These are phyloP conservation scores for Mesaphorura yosii DNA, from an alignment of 1,140 invertebrate genomes.

Conservation along the genomic window DNA sequence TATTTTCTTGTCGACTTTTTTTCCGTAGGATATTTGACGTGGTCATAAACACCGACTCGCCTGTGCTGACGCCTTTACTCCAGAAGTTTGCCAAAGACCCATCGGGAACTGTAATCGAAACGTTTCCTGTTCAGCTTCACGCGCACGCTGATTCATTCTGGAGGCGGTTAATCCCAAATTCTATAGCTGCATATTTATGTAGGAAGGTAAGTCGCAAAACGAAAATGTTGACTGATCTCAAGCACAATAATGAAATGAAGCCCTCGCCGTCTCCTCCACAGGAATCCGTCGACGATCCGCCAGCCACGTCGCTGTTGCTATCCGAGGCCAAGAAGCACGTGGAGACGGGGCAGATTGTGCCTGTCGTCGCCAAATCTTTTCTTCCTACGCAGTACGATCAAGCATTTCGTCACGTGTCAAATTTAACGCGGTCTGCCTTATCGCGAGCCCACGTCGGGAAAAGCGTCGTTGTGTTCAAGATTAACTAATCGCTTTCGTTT, in stretches of 20 bases:
- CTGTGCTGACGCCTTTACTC: constrained; percentile 14
- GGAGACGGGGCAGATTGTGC: constrained; percentile 22
- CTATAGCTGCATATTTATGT: too few species aligned
- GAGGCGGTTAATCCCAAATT: too few species aligned
- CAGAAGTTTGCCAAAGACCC: constrained; percentile 25
- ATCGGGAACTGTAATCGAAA: constrained; percentile 23
- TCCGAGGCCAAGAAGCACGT: constrained; percentile 23
- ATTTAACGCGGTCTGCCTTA: constrained; percentile 13
- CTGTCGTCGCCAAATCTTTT: constrained; percentile 29
- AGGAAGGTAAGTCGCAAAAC: too few species aligned
- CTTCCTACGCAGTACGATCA: constrained; percentile 28
- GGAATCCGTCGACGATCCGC: constrained; percentile 6
- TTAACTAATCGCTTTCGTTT: background rate
- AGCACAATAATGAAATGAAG: too few species aligned
- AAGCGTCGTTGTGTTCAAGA: constrained; percentile 27
- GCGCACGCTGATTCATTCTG: too few species aligned
- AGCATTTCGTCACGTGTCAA: constrained; percentile 28
- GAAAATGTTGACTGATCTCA: too few species aligned
- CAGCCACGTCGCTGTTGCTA: background rate
- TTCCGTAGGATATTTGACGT: constrained; percentile 28
- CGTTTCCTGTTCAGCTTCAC: too few species aligned
- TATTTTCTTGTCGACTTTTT: background rate
- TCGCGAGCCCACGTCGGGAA: constrained; percentile 27
- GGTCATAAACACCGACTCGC: constrained; percentile 26
- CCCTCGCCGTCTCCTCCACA: too few species aligned